Base-by-base conservation (phyloP, 2,797 vertebrate genomes). In the Brachyrhaphis roseni region DNA sequence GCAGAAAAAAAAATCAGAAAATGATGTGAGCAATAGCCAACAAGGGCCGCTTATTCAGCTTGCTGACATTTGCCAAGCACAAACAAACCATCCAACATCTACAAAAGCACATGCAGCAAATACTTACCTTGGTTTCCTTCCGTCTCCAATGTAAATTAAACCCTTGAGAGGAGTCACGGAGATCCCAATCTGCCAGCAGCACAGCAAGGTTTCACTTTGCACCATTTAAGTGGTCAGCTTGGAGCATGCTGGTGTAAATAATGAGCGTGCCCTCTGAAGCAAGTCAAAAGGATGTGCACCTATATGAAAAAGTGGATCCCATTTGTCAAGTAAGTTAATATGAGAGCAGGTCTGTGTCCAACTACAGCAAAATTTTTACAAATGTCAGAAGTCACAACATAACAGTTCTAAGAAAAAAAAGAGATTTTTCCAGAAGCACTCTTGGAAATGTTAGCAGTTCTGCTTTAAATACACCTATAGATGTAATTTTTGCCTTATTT, bases 51-150 rank as follows among this genome's bases (percentile, higher is more conserved):
- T 82, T 76, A 79, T 79, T 88, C 82, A 83, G 80, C 79, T 81
- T 45, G 78, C 76, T 88, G 83, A 89, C 80, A 85, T 91, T 91
- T 91, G 79, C 83, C 77, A 78, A 86, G 76, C 79, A 79, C 72
- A 84, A 87, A 86, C 76, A 88, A 41, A 53, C 18, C 49, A 47
- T 77, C 79, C 66, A 28, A 34, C 75, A 77, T 74, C 70, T 76
- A 57, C 78, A 74, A 88, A 85, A 80, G 76, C 39, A 80, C 76
- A 82, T 78, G 82, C 28, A 45, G 75, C 59, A 79, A 74, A 87
- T 79, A 79, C 78, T 74, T 83, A 77, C 77, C 31, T 71, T 51
- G 39, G 75, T 86, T 88, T 84, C 68, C 76, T 15, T 31, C 72
- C 76, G 64, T 76, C 81, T 75, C 45, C 1, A 39, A 59, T 66